These are phyloP conservation scores for Microvelia longipes DNA, from an alignment of 1,140 invertebrate genomes.

Conservation along the genomic window DNA sequence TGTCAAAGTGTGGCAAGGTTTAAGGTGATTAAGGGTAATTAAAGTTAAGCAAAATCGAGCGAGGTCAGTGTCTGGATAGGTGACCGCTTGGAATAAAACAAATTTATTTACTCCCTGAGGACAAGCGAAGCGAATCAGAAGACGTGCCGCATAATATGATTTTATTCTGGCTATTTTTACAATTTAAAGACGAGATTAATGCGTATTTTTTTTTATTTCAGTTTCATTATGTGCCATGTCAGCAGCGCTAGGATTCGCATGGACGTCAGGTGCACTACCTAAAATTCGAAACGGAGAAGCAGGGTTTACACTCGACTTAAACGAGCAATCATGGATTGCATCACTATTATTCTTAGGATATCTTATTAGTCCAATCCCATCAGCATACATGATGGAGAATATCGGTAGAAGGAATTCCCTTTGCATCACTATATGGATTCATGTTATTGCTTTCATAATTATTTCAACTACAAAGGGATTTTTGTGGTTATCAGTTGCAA, in stretches of 20 bases:
- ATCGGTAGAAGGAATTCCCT: slow-evolving; percentile 53
- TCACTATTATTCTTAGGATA: slow-evolving; percentile 16
- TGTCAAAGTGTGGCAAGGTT: too few relatives aligned
- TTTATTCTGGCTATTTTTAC: too few relatives aligned
- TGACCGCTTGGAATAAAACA: too few relatives aligned
- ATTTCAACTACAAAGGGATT: slow-evolving; percentile 27
- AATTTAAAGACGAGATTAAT: too few relatives aligned
- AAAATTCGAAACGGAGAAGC: slow-evolving; percentile 8
- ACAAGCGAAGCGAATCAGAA: too few relatives aligned
- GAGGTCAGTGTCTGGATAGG: too few relatives aligned
- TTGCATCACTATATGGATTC: slow-evolving; percentile 44
- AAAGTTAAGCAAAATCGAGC: too few relatives aligned
- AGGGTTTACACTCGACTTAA: slow-evolving; percentile 3
- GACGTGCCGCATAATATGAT: too few relatives aligned
- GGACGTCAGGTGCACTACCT: slow-evolving; percentile 10
- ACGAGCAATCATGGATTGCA: slow-evolving; percentile 14
- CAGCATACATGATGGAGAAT: slow-evolving; percentile 42
- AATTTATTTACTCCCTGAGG: too few relatives aligned
- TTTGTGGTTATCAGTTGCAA: slow-evolving; percentile 10
- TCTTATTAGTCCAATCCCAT: slow-evolving; percentile 20
- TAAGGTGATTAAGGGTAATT: too few relatives aligned
- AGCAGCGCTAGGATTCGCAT: slow-evolving; percentile 7
- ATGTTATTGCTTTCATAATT: slow-evolving; percentile 34
- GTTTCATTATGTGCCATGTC: slow-evolving; percentile 5
- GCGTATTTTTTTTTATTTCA: slow-evolving; percentile 4